Evolutionary conservation across 2,888 invertebrate genomes (phyloP).

Genomic region (Eumacrocentrus americanus): DNA sequence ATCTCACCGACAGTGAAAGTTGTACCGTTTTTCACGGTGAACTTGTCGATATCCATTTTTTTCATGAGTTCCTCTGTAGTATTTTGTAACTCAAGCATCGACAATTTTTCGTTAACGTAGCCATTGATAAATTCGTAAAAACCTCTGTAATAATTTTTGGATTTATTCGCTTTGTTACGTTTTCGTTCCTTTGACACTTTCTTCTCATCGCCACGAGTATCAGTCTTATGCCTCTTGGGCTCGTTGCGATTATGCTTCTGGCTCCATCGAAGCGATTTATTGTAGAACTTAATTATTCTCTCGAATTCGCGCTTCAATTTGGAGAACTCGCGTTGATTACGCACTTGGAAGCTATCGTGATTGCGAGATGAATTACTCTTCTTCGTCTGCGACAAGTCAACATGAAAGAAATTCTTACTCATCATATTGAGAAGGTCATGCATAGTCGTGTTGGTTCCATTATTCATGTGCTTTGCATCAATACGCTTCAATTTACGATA

Average conservation of each 20-base stretch:
- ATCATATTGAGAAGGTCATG: constrained; percentile 57
- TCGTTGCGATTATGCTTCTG: constrained; percentile 55
- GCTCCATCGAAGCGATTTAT: constrained; percentile 57
- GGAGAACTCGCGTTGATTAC: constrained; percentile 54
- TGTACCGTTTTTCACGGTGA: constrained; percentile 54
- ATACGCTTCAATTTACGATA: constrained; percentile 57
- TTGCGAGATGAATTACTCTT: constrained; percentile 43
- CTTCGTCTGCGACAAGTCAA: constrained; percentile 51
- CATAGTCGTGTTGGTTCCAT: constrained; percentile 55
- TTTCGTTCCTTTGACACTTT: constrained; percentile 41
- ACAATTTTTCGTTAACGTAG: constrained; percentile 54
- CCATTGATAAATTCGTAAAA: constrained; percentile 59
- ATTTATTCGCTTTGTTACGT: constrained; percentile 50
- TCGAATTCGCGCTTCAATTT: constrained; percentile 58
- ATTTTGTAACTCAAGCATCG: constrained; percentile 50
- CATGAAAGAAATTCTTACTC: constrained; percentile 59
- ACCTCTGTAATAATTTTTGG: constrained; percentile 55
- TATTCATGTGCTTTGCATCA: constrained; percentile 49
- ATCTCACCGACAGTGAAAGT: constrained; percentile 57
- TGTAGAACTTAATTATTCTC: constrained; percentile 57
- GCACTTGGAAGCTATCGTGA: constrained; percentile 49
- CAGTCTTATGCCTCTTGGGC: constrained; percentile 40
- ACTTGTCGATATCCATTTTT: constrained; percentile 55
- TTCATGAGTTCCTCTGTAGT: constrained; percentile 54
- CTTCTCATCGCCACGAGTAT: constrained; percentile 27